Percentiles rank a stretch among this genome's conserved stretches.
Evolutionary conservation across 2,888 invertebrate species (phyloP).

Genomic region (Phlogophora meticulosa): DNA sequence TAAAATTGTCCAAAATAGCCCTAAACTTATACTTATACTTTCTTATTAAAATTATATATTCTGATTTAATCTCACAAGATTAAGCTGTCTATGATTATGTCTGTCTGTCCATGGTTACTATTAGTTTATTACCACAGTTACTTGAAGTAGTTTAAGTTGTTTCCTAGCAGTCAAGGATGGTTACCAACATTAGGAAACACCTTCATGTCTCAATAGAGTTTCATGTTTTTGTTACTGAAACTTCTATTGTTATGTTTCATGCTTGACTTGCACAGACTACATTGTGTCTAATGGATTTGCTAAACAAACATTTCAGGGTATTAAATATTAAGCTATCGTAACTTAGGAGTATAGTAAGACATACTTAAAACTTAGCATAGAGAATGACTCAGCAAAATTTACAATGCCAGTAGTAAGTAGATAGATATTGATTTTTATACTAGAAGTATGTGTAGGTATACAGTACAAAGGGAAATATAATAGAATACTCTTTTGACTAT

Average conservation of each 20-base stretch:
- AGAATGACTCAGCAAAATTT: too few relatives aligned
- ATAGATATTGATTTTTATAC: too few relatives aligned
- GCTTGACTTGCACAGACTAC: slow-evolving; percentile 45
- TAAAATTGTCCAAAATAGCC: too few relatives aligned
- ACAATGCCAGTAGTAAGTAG: too few relatives aligned
- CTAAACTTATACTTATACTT: too few relatives aligned
- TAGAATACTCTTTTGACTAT: too few relatives aligned
- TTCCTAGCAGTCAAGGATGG: slow-evolving; percentile 47
- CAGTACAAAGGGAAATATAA: too few relatives aligned
- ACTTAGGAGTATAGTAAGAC: too few relatives aligned
- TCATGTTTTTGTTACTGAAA: slow-evolving; percentile 48
- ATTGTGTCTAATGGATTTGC: slow-evolving; percentile 7
- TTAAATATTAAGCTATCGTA: too few relatives aligned
- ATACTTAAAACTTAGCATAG: too few relatives aligned
- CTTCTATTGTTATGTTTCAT: slow-evolving; percentile 53
- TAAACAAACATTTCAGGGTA: slow-evolving; percentile 7
- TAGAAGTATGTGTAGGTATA: too few relatives aligned
- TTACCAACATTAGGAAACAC: slow-evolving; percentile 52
- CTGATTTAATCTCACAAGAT: background rate
- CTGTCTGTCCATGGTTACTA: too few relatives aligned
- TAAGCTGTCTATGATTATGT: background rate
- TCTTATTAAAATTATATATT: background rate
- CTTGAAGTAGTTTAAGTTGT: slow-evolving; percentile 11
- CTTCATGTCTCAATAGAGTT: slow-evolving; percentile 49
- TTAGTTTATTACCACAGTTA: background rate